Percentiles rank a stretch among this genome's conserved stretches.
Evolutionary conservation across 2,888 invertebrate genomes (phyloP).

Genomic region (Lepas anatifera): DNA sequence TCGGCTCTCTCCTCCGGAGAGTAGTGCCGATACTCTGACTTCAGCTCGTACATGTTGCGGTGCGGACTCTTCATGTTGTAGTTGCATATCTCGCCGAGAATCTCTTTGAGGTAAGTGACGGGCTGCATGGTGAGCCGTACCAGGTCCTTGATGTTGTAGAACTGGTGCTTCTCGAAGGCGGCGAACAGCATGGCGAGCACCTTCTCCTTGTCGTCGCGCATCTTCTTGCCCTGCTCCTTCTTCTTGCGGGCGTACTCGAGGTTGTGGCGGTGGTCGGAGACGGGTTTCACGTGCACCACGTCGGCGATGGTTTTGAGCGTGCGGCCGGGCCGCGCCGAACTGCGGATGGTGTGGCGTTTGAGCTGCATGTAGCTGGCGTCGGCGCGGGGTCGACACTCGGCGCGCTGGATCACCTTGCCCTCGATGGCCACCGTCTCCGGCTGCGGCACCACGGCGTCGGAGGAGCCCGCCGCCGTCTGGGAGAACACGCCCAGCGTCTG

Average conservation of each 20-base stretch:
- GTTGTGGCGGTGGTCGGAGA: slow-evolving; percentile 64
- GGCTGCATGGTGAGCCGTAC: slow-evolving; percentile 90
- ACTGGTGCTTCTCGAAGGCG: slow-evolving; percentile 99
- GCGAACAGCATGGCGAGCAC: slow-evolving; percentile 92
- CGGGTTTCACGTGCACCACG: slow-evolving; percentile 81
- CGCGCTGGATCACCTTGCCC: slow-evolving; percentile 88
- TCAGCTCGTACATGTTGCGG: slow-evolving; percentile 98
- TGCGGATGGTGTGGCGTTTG: slow-evolving; percentile 72
- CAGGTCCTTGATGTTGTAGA: slow-evolving; percentile 94
- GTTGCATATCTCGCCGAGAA: slow-evolving; percentile 92
- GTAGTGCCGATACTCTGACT: slow-evolving; percentile 96
- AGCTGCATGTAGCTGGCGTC: slow-evolving; percentile 81
- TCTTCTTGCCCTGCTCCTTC: slow-evolving; percentile 90
- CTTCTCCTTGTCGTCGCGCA: slow-evolving; percentile 87
- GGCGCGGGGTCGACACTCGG: slow-evolving; percentile 80
- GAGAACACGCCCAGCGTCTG: slow-evolving; percentile 90
- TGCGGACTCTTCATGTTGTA: slow-evolving; percentile 97
- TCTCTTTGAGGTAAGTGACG: slow-evolving; percentile 89
- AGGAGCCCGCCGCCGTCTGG: slow-evolving; percentile 48
- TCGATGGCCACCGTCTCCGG: slow-evolving; percentile 76
- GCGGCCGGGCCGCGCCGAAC: slow-evolving; percentile 72
- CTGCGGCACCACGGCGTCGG: slow-evolving; percentile 56
- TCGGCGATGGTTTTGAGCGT: slow-evolving; percentile 75
- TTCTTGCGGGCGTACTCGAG: slow-evolving; percentile 79
- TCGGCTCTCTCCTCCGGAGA: slow-evolving; percentile 42